Conservation (phyloP, 2,113 vertebrate species). For the Dermatemys mawii region DNA sequence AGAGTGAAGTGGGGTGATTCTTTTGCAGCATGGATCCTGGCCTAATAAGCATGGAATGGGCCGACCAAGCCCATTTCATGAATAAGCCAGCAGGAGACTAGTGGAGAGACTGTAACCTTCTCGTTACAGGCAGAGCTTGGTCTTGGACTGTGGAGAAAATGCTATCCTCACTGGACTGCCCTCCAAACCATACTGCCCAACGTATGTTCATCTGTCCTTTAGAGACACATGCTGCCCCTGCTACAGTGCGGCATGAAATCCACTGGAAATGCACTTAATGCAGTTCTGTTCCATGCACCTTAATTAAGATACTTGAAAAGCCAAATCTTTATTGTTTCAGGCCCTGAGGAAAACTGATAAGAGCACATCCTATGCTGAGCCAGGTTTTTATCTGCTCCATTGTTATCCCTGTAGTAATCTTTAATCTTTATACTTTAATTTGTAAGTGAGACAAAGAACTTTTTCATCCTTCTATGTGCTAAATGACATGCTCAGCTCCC, state of each 20-base stretch:
- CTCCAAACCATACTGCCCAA: background rate
- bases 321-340: background rate
- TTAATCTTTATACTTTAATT: constrained; percentile 40
- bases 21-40: background rate
- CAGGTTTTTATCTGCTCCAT: background rate
- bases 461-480: constrained; percentile 47
- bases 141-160: background rate
- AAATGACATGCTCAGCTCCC: constrained; percentile 16
- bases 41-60: background rate
- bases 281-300: background rate
- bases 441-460: constrained; percentile 34
- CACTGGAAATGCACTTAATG: fast-evolving
- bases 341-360: background rate
- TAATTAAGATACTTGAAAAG: background rate
- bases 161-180: background rate
- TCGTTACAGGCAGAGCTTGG: fast-evolving
- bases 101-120: background rate
- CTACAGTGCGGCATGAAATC: fast-evolving
- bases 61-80: background rate
- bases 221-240: background rate
- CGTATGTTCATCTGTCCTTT: background rate
- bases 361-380: background rate
- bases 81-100: background rate
- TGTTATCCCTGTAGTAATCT: background rate
- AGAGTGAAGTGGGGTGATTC: background rate